Base-by-base conservation (phyloP, 2,797 vertebrate species). In the Acrossocheilus fasciatus region DNA sequence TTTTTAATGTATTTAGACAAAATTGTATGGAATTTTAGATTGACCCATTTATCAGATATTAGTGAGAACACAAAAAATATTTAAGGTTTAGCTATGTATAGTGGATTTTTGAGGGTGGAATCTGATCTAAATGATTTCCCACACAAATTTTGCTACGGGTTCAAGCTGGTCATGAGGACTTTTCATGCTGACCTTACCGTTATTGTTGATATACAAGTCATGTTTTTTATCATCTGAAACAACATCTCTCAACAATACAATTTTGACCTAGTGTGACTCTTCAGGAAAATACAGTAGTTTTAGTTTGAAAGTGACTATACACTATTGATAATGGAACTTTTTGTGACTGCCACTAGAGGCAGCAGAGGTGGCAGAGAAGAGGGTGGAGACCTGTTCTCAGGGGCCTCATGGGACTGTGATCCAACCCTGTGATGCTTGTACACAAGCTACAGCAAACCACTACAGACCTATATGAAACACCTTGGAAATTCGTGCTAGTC, bases 401-500 rank as follows among this genome's bases (percentile, higher is more conserved):
- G 36, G 36, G 20, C 12, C 39, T 64, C 2, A 4, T 30, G 36
- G 57, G 23, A 79, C 23, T 62, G 14, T 43, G 36, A 78, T 43
- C 18, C 54, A 79, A 4, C 39, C 15, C 54, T 30, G 39, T 43
- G 14, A 1, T 43, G 14, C 36, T 59, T 17, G 11, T 45, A 26
- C 10, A 17, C n/a, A 54, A 45, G 36, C 39, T 47, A 11, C 2
- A 75, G 26, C 69, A 34, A 74, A 74, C 30, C 41, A 52, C n/a
- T 4, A 54, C 50, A 52, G 34, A 54, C 45, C 34, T 18, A 8
- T 66, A 52, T 4, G 17, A 72, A 77, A 77, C 43, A 41, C 34
- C 73, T 47, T 68, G 59, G 10, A 77, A 50, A 68, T 84, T 39
- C 34, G 54, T 68, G 59, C 73, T 36, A 34, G 82, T 68, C 52